These are phyloP conservation scores for Apocrypta bakeri DNA, from an alignment of 1,140 invertebrate genomes.

Conservation along the genomic window DNA sequence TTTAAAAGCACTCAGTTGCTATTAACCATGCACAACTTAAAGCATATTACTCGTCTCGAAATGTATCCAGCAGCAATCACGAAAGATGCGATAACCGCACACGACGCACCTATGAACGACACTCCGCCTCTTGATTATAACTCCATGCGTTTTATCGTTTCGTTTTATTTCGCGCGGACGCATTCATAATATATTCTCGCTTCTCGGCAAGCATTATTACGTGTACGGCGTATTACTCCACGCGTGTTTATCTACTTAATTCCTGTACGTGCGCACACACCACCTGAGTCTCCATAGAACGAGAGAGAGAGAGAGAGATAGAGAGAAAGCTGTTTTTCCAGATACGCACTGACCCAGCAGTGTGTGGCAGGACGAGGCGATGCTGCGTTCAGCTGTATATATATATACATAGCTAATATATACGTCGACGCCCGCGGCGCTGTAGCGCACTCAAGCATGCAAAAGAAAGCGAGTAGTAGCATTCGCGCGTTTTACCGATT, in stretches of 20 bases:
- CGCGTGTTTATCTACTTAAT: conserved; percentile 72
- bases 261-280: background rate
- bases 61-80: background rate
- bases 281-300: conserved; percentile 62
- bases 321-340: conserved; percentile 72
- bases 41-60: background rate
- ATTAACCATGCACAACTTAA: no score
- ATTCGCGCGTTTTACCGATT: background rate
- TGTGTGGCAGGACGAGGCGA: background rate
- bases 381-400: background rate
- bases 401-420: background rate
- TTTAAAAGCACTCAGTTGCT: no score
- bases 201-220: conserved; percentile 55
- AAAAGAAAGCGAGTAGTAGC: background rate
- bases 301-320: no score
- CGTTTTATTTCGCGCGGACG: conserved; percentile 58
- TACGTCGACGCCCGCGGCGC: no score
- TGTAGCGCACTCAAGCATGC: background rate
- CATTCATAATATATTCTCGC: conserved; percentile 55
- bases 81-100: background rate
- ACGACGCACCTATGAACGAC: background rate
- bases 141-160: conserved; percentile 50
- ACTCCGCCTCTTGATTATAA: background rate
- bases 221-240: conserved; percentile 59
- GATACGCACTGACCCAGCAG: conserved; percentile 7